A percentile compares a stretch with the other conserved stretches of the same genome.
phyloP scores from a whole-genome alignment of 2,888 invertebrate species.

The Tachystola acroxantha region DNA sequence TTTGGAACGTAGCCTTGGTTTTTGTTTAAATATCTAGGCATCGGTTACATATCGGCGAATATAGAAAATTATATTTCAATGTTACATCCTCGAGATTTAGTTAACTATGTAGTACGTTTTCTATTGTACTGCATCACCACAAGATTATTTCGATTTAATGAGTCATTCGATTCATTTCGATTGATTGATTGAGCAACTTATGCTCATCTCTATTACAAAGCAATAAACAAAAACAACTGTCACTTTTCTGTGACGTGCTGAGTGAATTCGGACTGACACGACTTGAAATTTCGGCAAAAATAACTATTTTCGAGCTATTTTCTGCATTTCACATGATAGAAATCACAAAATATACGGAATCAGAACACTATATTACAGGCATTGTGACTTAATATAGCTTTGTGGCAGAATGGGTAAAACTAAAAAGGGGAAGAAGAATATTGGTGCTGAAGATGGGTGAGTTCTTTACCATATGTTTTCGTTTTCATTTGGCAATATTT shows the following conservation, averaged over 20 bases:
- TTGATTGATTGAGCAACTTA: no score
- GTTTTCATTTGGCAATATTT: constrained; percentile 23
- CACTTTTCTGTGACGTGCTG: background rate
- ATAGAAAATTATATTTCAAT: no score
- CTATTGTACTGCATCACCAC: no score
- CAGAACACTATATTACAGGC: constrained; percentile 51
- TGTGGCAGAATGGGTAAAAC: constrained; percentile 83
- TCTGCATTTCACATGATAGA: constrained; percentile 74
- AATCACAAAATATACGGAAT: constrained; percentile 54
- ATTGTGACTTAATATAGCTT: constrained; percentile 62
- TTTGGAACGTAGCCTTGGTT: no score
- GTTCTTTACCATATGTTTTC: constrained; percentile 53
- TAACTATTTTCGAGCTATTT: constrained; percentile 44
- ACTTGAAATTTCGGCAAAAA: constrained; percentile 44
- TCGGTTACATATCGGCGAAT: no score
- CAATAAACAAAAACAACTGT: no score
- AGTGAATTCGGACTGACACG: constrained; percentile 48
- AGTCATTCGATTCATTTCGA: no score
- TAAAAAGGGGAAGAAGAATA: constrained; percentile 89
- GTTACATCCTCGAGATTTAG: no score
- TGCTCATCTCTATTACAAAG: no score
- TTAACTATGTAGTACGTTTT: no score
- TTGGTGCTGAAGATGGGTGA: constrained; percentile 86
- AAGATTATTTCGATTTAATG: no score
- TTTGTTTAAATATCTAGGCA: no score